Base-by-base conservation (phyloP, 2,797 vertebrate genomes). In the Macropus fuliginosus region DNA sequence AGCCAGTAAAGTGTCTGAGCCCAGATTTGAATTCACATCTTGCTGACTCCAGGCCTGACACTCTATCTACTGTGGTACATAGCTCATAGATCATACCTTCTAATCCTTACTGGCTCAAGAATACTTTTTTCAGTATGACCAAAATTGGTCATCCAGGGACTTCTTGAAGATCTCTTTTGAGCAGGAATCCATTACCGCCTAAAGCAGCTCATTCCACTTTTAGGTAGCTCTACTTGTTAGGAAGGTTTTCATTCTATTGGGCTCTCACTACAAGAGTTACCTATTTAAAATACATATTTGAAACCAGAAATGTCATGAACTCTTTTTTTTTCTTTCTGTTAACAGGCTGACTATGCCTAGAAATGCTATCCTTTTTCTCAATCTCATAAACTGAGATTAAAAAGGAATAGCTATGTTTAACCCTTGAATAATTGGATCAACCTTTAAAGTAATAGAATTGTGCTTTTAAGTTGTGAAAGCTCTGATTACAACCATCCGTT, bases 361-460 rank as follows among this genome's bases (percentile, higher is more conserved):
- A 90, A 90, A 54, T 90, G 52, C 2, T 31, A 34, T n/a, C 28
- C 50, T 52, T 54, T 90, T 90, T 90, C 50, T 90, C 46, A 90
- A 24, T 90, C 54, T 90, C 16, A 91, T 91, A 34, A 91, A 54
- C 54, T 54, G 40, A 91, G 5, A 91, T 54, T 91, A 55, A 91
- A 91, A 91, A 91, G 50, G 28, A 54, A 91, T 54, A 91, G 28
- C 90, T 55, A 91, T 54, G 90, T 91, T 91, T 91, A 91, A 91
- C 90, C 52, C 90, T 91, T 91, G 13, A 91, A 91, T 91, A 91
- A 54, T 55, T 91, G 29, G 90, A 91, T 54, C 90, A 55, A 46
- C 40, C 90, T 91, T 91, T 91, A 91, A 34, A 91, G 54, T 91
- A 55, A 91, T 54, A 55, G 50, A 55, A 91, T 91, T 91, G 90